These are phyloP conservation scores for Craseonycteris thonglongyai DNA, from an alignment of 2,113 vertebrate species.

Conservation along the genomic window DNA sequence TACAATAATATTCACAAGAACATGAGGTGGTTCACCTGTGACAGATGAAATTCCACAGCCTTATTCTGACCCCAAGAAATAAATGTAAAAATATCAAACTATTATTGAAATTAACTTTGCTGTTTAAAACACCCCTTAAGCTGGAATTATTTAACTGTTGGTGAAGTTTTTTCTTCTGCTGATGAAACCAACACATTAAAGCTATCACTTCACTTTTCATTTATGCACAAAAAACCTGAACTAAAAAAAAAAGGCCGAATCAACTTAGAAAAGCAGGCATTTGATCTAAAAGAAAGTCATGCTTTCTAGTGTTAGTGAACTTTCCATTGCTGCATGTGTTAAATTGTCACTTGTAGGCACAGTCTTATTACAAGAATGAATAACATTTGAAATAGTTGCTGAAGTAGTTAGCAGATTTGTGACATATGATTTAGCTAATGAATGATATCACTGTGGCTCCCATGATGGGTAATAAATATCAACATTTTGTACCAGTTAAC, in stretches of 20 bases:
- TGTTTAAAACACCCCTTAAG: neutral
- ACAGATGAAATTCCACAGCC: neutral
- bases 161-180: neutral
- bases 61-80: conserved; percentile 7
- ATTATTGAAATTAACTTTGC: neutral
- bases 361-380: neutral
- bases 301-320: neutral
- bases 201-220: neutral
- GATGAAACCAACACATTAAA: neutral
- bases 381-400: neutral
- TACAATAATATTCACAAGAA: neutral
- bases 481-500: neutral
- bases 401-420: neutral
- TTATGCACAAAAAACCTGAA: neutral
- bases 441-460: neutral
- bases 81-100: neutral
- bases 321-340: neutral
- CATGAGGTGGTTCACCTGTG: neutral
- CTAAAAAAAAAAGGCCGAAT: neutral
- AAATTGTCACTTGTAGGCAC: neutral
- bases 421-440: neutral
- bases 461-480: neutral
- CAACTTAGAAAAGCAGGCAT: neutral
- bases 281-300: neutral
- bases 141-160: neutral